Evolutionary conservation across 2,113 vertebrate genomes (phyloP), one percentile per base, ranked within the genome.

Genomic region (Syngnathoides biaculeatus): DNA sequence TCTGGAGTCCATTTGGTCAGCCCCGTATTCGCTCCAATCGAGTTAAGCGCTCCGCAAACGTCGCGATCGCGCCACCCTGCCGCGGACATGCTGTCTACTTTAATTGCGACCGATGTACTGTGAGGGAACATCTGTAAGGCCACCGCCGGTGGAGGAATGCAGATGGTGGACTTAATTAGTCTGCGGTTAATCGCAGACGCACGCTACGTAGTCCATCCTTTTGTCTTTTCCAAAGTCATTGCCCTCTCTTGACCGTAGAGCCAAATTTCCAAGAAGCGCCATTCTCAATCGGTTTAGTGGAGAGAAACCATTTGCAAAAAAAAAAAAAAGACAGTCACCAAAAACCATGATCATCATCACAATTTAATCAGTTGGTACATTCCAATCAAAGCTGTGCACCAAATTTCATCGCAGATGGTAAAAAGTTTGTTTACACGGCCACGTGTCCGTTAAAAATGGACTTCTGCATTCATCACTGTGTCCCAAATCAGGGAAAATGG

Each of bases 31-130:
- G 17, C 8, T 47, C 5, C 45, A 15, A 47, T 47, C 13, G 17
- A 47, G 45, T 7, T 35, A 19, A 47, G 45, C 15, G 14, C 43
- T 2, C 11, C 20, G 4, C 48, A 52, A 11, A 17, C 9, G 8
- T 15, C 14, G 13, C n/a, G 22, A 30, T 56, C 53, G 15, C 55
- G 30, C 30, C 30, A 17, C 24, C 55, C 14, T n/a, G 7, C 26
- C 13, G 26, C 63, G 70, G 58, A 71, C n/a, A 52, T 63, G 7
- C 64, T 70, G 48, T 63, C 22, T 3, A 24, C 20, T 48, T 64
- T 50, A 65, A 9, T 53, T 52, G 72, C 24, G 12, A 24, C 40
- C 0, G 15, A 53, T 24, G 10, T 30, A 57, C 13, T 42, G 39
- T 17, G 5, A 61, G 40, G 48, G 24, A 7, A 73, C 26, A 59